Conservation (phyloP, 2,797 vertebrate genomes). For the Florisuga fusca region DNA sequence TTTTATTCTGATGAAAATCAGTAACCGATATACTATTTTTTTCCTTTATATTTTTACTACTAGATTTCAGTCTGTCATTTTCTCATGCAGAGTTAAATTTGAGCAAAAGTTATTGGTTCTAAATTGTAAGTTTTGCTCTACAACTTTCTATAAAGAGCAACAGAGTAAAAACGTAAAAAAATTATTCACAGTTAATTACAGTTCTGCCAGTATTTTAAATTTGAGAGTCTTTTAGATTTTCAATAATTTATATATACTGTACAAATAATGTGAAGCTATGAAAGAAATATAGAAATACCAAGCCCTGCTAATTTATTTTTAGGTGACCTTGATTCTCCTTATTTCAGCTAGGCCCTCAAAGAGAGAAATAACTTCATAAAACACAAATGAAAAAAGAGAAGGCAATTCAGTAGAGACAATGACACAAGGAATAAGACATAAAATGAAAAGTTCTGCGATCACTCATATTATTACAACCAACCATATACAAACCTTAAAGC, state of each 20-base stretch:
- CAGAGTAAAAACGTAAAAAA: background rate
- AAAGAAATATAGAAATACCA: background rate
- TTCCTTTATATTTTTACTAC: background rate
- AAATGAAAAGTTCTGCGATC: background rate
- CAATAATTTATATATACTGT: background rate
- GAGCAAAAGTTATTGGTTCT: background rate
- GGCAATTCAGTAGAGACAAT: background rate
- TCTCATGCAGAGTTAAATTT: background rate
- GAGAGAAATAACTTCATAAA: background rate
- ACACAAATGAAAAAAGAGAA: background rate
- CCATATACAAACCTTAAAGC: constrained; percentile 88
- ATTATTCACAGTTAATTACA: background rate
- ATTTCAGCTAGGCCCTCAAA: background rate
- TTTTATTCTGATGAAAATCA: background rate
- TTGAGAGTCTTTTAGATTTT: background rate
- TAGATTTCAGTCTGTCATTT: background rate
- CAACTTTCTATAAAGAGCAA: background rate
- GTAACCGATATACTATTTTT: background rate
- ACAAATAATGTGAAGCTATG: background rate
- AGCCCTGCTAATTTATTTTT: background rate
- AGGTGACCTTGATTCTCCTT: background rate
- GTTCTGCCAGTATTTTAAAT: background rate
- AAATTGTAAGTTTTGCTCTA: background rate
- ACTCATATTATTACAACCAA: background rate
- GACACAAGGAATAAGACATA: background rate